phyloP scores from a whole-genome alignment of 1,140 invertebrate species.

The Drosophila subobscura region DNA sequence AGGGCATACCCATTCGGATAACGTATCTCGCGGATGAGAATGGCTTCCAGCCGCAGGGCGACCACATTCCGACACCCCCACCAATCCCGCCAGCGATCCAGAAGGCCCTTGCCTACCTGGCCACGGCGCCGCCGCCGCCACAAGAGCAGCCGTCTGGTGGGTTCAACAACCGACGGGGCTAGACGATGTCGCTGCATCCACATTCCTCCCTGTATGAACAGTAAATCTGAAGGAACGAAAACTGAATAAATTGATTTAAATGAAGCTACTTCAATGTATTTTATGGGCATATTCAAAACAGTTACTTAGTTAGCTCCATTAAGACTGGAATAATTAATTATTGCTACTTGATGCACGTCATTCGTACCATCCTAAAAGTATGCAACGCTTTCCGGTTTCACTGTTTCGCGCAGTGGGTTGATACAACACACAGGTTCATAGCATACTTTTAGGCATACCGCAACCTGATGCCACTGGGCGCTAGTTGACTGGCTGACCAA shows the following conservation, averaged over 20 bases:
- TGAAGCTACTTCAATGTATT: too few species aligned
- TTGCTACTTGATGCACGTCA: too few species aligned
- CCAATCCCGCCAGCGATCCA: conserved; percentile 87
- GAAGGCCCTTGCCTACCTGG: conserved; percentile 86
- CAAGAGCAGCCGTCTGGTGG: conserved; percentile 50
- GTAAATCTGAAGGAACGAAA: conserved; percentile 30
- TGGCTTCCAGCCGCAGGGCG: conserved; percentile 87
- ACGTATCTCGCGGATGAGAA: conserved; percentile 91
- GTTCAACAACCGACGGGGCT: conserved; percentile 55
- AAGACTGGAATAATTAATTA: too few species aligned
- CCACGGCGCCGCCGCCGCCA: conserved; percentile 84
- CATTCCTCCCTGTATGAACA: conserved; percentile 2
- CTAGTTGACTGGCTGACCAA: conserved; percentile 1
- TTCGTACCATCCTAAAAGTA: too few species aligned
- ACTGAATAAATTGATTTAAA: conserved; percentile 6
- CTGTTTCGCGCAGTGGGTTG: too few species aligned
- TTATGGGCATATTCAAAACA: too few species aligned
- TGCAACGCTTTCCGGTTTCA: too few species aligned
- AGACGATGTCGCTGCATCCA: neutral
- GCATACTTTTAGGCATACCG: conserved; percentile 54
- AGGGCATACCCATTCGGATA: conserved; percentile 88
- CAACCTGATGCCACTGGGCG: too few species aligned
- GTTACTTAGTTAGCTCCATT: too few species aligned
- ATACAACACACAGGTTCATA: neutral
- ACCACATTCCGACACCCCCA: conserved; percentile 88